A percentile compares a stretch with the other conserved stretches of the same genome.
Evolutionary conservation across 1,140 invertebrate genomes (phyloP).

Genomic region (Eriosoma lanigerum): DNA sequence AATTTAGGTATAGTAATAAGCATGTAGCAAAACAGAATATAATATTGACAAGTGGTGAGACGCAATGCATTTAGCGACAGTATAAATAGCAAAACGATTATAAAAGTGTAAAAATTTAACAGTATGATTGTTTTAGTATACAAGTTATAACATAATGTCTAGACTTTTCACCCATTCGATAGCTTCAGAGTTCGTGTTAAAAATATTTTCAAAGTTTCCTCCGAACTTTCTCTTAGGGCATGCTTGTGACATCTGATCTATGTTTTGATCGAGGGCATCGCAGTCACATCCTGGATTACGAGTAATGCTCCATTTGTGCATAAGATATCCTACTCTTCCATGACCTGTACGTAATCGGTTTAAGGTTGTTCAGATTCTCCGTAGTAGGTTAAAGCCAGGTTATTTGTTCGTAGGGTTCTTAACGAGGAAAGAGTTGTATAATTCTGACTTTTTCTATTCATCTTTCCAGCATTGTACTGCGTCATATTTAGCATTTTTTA

Average conservation of each 20-base stretch:
- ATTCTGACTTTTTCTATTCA: no score
- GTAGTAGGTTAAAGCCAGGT: neutral
- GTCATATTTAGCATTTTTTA: no score
- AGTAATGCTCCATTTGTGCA: conserved; percentile 6
- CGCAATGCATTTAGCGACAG: neutral
- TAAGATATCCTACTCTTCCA: conserved; percentile 13
- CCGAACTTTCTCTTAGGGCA: neutral
- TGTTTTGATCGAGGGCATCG: conserved; percentile 8
- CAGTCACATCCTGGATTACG: neutral
- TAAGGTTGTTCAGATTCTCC: conserved; percentile 9
- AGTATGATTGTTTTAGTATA: neutral
- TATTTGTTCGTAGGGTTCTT: conserved; percentile 11
- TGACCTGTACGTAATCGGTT: conserved; percentile 2
- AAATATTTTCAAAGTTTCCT: no score
- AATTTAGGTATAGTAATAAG: conserved; percentile 18
- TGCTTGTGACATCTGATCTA: conserved; percentile 1
- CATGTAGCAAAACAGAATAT: conserved; percentile 1
- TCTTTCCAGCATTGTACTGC: no score
- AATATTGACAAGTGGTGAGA: neutral
- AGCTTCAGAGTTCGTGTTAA: no score
- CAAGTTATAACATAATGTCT: conserved; percentile 15
- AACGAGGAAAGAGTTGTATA: neutral
- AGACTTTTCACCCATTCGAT: neutral
- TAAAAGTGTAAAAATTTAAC: no score
- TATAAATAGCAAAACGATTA: neutral